phyloP scores from a whole-genome alignment of 2,797 vertebrate species.

The Urosaurus nigricauda region DNA sequence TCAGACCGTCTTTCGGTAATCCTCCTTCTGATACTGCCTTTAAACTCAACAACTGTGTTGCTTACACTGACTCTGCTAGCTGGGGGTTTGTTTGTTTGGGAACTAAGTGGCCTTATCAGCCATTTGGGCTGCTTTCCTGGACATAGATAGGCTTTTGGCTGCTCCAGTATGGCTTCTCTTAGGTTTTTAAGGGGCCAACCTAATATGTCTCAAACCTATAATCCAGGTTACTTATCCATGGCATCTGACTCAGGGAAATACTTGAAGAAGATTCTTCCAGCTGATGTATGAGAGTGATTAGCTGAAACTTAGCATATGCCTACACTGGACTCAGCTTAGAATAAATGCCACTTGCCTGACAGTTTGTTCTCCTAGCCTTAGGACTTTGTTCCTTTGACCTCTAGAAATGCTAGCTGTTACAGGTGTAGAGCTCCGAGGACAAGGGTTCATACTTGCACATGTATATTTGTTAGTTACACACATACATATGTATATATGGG shows the following conservation, averaged over 20 bases:
- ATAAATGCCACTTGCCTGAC: too few relatives aligned
- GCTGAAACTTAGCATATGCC: neutral
- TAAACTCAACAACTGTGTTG: too few relatives aligned
- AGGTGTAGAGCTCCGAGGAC: too few relatives aligned
- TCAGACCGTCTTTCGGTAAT: too few relatives aligned
- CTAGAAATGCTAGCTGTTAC: neutral
- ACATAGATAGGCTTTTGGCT: neutral
- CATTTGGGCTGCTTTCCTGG: too few relatives aligned
- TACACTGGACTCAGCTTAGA: neutral
- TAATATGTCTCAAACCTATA: too few relatives aligned
- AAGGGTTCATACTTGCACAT: too few relatives aligned
- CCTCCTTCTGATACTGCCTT: too few relatives aligned
- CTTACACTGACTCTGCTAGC: too few relatives aligned
- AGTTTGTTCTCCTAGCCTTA: neutral
- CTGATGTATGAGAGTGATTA: neutral
- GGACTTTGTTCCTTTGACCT: neutral
- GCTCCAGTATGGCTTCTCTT: neutral
- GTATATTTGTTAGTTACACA: neutral
- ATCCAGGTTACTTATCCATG: neutral
- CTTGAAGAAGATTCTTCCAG: neutral
- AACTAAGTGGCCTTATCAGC: too few relatives aligned
- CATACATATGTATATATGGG: neutral
- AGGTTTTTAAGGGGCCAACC: neutral
- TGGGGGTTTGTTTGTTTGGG: too few relatives aligned
- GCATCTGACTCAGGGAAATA: neutral